Base-by-base conservation (phyloP, 2,888 invertebrate genomes). In the Agonopterix arenella region DNA sequence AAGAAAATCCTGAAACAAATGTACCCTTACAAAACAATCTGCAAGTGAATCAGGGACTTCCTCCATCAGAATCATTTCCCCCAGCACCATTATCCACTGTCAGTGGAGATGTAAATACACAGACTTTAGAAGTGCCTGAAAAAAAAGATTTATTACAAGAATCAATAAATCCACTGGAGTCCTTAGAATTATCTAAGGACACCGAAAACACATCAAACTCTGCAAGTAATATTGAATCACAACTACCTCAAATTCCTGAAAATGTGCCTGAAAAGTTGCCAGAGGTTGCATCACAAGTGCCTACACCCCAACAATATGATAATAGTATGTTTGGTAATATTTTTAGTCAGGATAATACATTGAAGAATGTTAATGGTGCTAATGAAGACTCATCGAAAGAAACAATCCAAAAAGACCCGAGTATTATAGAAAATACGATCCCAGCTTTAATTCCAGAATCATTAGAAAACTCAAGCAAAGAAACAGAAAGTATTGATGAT, bases 111-210 rank as follows among this genome's bases (percentile, higher is more conserved):
- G 47, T 52, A 40, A 40, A n/a, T 44, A 18, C 53, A 11, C 45
- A 51, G 38, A 53, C 51, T 28, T 48, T 60, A 52, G 55, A 74
- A 60, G 64, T 72, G 52, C 65, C 72, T 61, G 66, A 72, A 11
- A 67, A 67, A 53, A 47, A 63, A 54, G 60, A 72, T 51, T 59
- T 57, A 50, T 51, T 68, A 49, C 64, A 66, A 55, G 61, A 65
- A 49, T 55, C 59, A 48, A 44, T 61, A 50, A 51, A 50, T 47
- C 62, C 71, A 52, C 51, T 66, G 44, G 64, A 68, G n/a, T 9
- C 40, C 3, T 3, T 40, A n/a, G 40, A 40, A n/a, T n/a, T n/a
- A n/a, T n/a, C n/a, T 4, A 40, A 40, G n/a, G n/a, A n/a, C 10
- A n/a, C n/a, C 1, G 40, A 40, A 40, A 28, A n/a, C 40, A 40